Percentiles rank a stretch among this genome's conserved stretches.
phyloP scores from a whole-genome alignment of 2,888 invertebrate genomes.

The Cantharis rufa region DNA sequence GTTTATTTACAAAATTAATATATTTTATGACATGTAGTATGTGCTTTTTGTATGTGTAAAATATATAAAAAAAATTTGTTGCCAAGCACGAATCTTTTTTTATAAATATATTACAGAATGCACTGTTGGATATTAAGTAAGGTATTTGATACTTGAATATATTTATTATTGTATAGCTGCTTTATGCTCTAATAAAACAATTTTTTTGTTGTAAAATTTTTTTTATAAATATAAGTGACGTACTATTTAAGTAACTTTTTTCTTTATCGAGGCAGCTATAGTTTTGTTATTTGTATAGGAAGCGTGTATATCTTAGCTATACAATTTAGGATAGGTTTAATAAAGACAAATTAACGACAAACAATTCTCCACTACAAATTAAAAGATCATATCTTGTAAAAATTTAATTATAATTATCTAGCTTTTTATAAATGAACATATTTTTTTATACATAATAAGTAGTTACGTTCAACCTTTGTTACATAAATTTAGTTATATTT shows the following conservation, averaged over 20 bases:
- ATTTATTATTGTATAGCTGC: conserved; percentile 47
- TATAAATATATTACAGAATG: conserved; percentile 41
- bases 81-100: conserved; percentile 44
- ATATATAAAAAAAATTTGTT: conserved; percentile 45
- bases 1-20: conserved; percentile 21
- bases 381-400: conserved; percentile 5
- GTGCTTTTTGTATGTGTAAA: conserved; percentile 50
- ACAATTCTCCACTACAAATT: not conserved
- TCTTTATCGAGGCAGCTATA: conserved; percentile 25
- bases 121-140: conserved; percentile 53
- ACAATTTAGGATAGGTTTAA: conserved; percentile 11
- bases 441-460: conserved; percentile 18
- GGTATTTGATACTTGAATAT: conserved; percentile 44
- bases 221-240: conserved; percentile 3
- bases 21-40: conserved; percentile 26
- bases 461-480: conserved; percentile 22
- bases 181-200: conserved; percentile 30
- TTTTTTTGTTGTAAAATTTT: conserved; percentile 22
- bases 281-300: conserved; percentile 27
- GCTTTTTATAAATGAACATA: conserved; percentile 18
- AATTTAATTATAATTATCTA: conserved; percentile 8
- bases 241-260: conserved; percentile 12
- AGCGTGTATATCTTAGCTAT: conserved; percentile 24
- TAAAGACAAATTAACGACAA: not conserved
- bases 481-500: conserved; percentile 41